These are phyloP conservation scores for Brachionus asplanchnoidis DNA, from an alignment of 1,140 invertebrate genomes.

Conservation along the genomic window DNA sequence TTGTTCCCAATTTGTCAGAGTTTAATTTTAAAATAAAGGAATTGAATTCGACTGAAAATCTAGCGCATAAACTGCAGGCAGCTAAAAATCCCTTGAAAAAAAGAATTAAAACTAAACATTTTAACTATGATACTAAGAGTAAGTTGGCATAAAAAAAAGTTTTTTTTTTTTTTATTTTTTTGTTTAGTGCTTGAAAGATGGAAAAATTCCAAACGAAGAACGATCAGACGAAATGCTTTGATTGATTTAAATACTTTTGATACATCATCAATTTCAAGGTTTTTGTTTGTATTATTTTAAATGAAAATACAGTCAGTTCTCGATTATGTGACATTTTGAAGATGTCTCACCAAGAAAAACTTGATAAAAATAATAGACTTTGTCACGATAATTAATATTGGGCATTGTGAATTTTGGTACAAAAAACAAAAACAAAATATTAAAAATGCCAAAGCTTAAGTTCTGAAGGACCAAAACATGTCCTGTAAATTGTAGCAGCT, in stretches of 20 bases:
- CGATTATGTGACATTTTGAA: too few species aligned
- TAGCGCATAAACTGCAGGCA: not conserved
- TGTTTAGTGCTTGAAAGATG: not conserved
- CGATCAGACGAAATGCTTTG: not conserved
- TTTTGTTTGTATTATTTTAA: not conserved
- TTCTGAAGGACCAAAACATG: too few species aligned
- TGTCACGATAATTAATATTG: too few species aligned
- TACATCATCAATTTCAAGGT: not conserved
- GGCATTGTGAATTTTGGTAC: too few species aligned
- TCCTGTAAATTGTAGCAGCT: too few species aligned
- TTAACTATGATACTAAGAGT: not conserved
- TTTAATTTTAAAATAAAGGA: not conserved
- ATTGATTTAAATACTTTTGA: conserved; percentile 8
- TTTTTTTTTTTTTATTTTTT: not conserved
- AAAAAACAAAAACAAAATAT: too few species aligned
- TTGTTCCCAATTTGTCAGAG: not conserved
- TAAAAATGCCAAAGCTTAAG: too few species aligned
- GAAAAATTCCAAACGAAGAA: conserved; percentile 6
- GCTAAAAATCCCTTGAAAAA: not conserved
- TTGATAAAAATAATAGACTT: too few species aligned
- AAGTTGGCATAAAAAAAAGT: not conserved
- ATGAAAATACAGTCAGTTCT: too few species aligned
- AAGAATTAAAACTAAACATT: not conserved
- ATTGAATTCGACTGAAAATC: not conserved
- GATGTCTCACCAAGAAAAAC: too few species aligned